Conservation (phyloP, 1,140 invertebrate species). For the Zaprionus tsacasi region DNA sequence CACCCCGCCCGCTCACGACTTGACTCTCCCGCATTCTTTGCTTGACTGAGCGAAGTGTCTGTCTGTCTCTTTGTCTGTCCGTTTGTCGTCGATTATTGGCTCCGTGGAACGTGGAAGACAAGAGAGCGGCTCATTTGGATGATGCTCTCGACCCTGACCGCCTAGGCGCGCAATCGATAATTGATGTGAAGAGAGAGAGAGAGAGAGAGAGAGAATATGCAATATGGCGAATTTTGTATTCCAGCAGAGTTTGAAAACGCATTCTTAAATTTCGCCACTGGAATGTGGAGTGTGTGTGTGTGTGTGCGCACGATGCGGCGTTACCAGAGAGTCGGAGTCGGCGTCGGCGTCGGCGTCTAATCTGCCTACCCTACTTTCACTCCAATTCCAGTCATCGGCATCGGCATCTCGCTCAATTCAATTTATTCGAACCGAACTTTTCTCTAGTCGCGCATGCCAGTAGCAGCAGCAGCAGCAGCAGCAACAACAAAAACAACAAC, state of each 20-base stretch:
- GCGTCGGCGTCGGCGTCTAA: constrained; percentile 54
- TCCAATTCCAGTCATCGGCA: constrained; percentile 73
- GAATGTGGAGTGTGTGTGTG: constrained; percentile 27
- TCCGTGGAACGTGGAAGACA: not conserved
- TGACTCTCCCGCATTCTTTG: constrained; percentile 18
- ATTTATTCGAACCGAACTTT: constrained; percentile 75
- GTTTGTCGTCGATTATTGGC: constrained; percentile 33
- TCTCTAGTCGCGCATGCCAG: constrained; percentile 56
- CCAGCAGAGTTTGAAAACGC: constrained; percentile 4
- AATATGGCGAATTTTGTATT: constrained; percentile 6
- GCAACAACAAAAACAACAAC: constrained; percentile 21
- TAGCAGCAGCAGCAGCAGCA: constrained; percentile 34
- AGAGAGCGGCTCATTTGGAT: too few relatives aligned
- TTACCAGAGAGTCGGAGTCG: constrained; percentile 20
- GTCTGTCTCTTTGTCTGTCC: not conserved
- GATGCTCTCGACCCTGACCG: constrained; percentile 31
- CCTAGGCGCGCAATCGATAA: constrained; percentile 3
- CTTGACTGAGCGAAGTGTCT: constrained; percentile 21
- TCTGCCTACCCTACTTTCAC: constrained; percentile 82
- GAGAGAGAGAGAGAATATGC: not conserved
- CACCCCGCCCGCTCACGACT: not conserved
- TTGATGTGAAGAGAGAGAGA: not conserved
- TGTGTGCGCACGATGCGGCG: not conserved
- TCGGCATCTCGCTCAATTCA: constrained; percentile 77
- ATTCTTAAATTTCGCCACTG: constrained; percentile 28